These are phyloP conservation scores for Dermatemys mawii DNA, from an alignment of 2,113 vertebrate species.

Conservation along the genomic window DNA sequence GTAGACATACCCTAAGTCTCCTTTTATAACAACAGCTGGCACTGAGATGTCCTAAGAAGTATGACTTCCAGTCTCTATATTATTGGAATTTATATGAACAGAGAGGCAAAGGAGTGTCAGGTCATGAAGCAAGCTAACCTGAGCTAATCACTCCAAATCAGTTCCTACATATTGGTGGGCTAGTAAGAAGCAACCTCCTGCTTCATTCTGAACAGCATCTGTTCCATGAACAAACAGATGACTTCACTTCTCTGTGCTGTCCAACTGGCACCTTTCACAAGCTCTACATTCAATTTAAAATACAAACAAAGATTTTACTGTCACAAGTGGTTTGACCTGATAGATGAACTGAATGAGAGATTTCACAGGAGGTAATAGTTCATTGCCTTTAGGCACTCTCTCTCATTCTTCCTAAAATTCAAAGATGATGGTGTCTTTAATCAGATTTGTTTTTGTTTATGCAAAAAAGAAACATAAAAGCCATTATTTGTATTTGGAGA, in stretches of 20 bases:
- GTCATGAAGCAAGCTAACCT: too few relatives aligned
- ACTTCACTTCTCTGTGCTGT: slow-evolving; percentile 16
- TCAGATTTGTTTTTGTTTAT: background rate
- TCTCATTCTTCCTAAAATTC: background rate
- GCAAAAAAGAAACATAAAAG: background rate
- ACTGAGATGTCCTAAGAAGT: too few relatives aligned
- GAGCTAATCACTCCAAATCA: too few relatives aligned
- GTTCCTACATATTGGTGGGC: too few relatives aligned
- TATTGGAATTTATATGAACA: too few relatives aligned
- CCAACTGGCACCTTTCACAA: background rate
- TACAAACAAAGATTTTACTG: slow-evolving; percentile 32
- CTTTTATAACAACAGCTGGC: too few relatives aligned
- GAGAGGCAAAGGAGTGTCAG: too few relatives aligned
- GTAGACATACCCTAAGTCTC: too few relatives aligned
- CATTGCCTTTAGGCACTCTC: background rate
- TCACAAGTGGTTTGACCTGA: slow-evolving; percentile 24
- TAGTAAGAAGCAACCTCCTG: background rate
- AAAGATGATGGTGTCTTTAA: background rate
- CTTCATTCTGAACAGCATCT: background rate
- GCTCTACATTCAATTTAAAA: slow-evolving; percentile 1
- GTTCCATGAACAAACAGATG: rapidly evolving
- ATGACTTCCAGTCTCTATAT: too few relatives aligned
- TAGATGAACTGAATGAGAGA: background rate
- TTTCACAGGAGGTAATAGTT: background rate
- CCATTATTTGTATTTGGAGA: background rate